Evolutionary conservation across 2,888 invertebrate genomes (phyloP), one percentile per base, ranked within the genome.

Genomic region (Orgyia antiqua): DNA sequence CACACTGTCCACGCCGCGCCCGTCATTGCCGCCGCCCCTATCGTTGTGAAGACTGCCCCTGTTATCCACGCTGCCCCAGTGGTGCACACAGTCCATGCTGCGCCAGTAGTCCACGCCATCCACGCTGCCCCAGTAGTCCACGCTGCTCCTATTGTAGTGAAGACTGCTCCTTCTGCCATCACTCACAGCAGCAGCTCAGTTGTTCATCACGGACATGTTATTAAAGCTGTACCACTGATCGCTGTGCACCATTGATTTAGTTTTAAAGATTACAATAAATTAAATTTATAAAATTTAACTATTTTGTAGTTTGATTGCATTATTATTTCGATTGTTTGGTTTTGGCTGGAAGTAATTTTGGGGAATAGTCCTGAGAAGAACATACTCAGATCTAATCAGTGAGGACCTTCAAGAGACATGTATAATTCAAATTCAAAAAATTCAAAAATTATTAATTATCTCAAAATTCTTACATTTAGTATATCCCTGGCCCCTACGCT

Each of bases 181-280:
- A 64, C 72, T 2, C 78, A 83, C 69, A 68, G 74, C 59, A 68
- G 74, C 60, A 75, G 75, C 64, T 75, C 83, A 0, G 68, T 82
- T 5, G 68, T 82, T 5, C 73, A 72, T 30, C 73, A 76, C 33
- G 55, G 72, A 46, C 59, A 73, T 13, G 46, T 76, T 51, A 77
- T 86, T 19, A 82, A 73, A 63, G 18, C 87, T 17, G 51, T 80
- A 17, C 78, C 79, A 4, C 36, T 79, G 8, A 50, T 83, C 35
- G 73, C 78, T 23, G 67, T 80, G 40, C 84, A 74, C 41, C 72
- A 76, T 44, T 73, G 40, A 72, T 37, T 57, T 43, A 3, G 31
- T 15, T 33, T 13, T 38, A 33, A 40, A 42, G n/a, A n/a, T n/a
- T n/a, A 10, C 39, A 29, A 10, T n/a, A n/a, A n/a, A n/a, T n/a